Evolutionary conservation across 1,140 invertebrate species (phyloP), one percentile per base, ranked within the genome.

Genomic region (Pseudobourletiella spinata): DNA sequence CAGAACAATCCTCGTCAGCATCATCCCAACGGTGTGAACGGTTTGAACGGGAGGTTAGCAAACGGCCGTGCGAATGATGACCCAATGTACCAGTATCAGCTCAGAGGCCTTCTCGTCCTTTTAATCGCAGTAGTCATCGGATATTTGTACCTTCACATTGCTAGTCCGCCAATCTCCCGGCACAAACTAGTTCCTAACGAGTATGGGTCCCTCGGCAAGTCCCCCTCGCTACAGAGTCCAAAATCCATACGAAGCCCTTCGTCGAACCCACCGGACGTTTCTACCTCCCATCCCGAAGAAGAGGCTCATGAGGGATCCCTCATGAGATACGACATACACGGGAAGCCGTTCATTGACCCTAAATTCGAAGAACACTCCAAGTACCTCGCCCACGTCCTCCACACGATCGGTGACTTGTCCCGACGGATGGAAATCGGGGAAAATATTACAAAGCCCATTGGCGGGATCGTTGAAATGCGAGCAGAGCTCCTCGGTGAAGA

Each of bases 401-500:
- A 55, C 30, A 55, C 28, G 20, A 8, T 55, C 8, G 52, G 52
- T 11, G 52, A 55, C 22, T 14, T 55, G 26, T 11, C 11, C n/a
- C 4, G 29, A 8, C 30, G 22, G 29, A 3, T 55, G 8, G 52
- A 55, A 20, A 20, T n/a, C 11, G 26, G 8, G 3, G 2, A 32
- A 18, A 55, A 55, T 24, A 35, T 29, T 35, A 32, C 52, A 35
- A 55, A 55, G 22, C 29, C 52, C 8, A 35, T 55, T 3, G 11
- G 22, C 6, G 52, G 52, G 8, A 55, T 55, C 22, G 20, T 55
- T 18, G 52, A 55, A 55, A 35, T 55, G 52, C 24, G 22, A 25
- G 14, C 50, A 3, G 28, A 30, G 6, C 22, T 11, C 3, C 11
- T 14, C 4, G 18, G 22, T 8, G 44, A 8, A 11, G 44, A 46